Conservation (phyloP, 2,113 vertebrate genomes). For the Chroicocephalus ridibundus region DNA sequence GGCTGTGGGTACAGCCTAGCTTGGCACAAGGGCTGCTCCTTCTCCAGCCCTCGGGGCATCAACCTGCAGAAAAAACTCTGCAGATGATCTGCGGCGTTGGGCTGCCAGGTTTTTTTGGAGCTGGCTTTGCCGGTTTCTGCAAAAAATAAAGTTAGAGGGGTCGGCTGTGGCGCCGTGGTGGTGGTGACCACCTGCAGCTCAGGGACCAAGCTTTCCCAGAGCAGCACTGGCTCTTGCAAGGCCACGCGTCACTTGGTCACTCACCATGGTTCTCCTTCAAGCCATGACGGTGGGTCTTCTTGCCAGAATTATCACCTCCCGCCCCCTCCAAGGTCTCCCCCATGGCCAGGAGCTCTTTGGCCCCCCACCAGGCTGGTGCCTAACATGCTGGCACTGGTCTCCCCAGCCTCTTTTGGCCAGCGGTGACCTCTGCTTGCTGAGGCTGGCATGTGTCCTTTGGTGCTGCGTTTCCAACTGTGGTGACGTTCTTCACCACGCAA, state of each 20-base stretch:
- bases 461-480: background rate
- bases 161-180: background rate
- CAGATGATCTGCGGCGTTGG: rapidly evolving
- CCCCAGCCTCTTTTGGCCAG: background rate
- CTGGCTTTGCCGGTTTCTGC: background rate
- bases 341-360: background rate
- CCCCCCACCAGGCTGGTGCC: background rate
- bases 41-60: background rate
- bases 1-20: background rate
- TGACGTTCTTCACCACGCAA: background rate
- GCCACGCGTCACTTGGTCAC: background rate
- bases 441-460: background rate
- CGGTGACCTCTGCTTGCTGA: background rate
- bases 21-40: background rate
- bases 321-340: background rate
- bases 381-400: background rate
- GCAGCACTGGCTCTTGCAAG: background rate
- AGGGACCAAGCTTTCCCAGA: background rate
- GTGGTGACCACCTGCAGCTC: background rate
- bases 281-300: background rate
- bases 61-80: background rate
- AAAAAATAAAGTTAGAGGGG: background rate
- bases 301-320: background rate
- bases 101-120: background rate
- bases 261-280: background rate